A percentile compares a stretch with the other conserved stretches of the same genome.
phyloP scores from a whole-genome alignment of 2,888 invertebrate genomes.

The Orthosia cruda region DNA sequence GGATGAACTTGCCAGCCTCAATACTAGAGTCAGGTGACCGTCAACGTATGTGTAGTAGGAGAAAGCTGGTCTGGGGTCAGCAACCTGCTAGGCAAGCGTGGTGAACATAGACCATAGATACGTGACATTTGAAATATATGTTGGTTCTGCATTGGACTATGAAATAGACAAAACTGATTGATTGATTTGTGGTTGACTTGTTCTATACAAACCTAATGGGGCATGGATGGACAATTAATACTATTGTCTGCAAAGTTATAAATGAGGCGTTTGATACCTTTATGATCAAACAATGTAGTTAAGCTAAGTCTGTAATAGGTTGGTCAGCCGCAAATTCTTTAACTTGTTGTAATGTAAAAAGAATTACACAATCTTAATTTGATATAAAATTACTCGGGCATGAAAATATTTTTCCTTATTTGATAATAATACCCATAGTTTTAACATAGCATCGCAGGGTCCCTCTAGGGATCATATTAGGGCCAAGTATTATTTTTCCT shows the following conservation, averaged over 20 bases:
- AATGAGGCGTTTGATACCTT: constrained; percentile 21
- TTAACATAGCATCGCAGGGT: background rate
- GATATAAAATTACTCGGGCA: constrained; percentile 18
- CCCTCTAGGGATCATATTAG: background rate
- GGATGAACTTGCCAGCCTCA: constrained; percentile 43
- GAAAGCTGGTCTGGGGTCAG: constrained; percentile 54
- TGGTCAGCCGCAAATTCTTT: constrained; percentile 59
- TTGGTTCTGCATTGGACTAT: background rate
- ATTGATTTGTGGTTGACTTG: constrained; percentile 5
- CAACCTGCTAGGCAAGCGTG: constrained; percentile 46
- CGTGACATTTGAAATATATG: constrained; percentile 14
- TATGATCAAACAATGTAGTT: constrained; percentile 23
- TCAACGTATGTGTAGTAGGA: constrained; percentile 33
- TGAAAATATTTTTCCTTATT: constrained; percentile 18
- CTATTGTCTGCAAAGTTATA: constrained; percentile 16
- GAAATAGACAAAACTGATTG: background rate
- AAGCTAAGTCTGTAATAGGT: constrained; percentile 28
- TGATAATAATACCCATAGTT: background rate
- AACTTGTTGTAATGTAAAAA: constrained; percentile 31
- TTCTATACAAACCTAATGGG: background rate
- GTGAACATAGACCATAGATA: constrained; percentile 20
- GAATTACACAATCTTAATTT: constrained; percentile 15
- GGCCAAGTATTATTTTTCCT: background rate
- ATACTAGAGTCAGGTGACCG: constrained; percentile 38
- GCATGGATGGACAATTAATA: constrained; percentile 14